A percentile compares a stretch with the other conserved stretches of the same genome.
Conservation (phyloP, 2,797 vertebrate species). For the Morelia viridis region DNA sequence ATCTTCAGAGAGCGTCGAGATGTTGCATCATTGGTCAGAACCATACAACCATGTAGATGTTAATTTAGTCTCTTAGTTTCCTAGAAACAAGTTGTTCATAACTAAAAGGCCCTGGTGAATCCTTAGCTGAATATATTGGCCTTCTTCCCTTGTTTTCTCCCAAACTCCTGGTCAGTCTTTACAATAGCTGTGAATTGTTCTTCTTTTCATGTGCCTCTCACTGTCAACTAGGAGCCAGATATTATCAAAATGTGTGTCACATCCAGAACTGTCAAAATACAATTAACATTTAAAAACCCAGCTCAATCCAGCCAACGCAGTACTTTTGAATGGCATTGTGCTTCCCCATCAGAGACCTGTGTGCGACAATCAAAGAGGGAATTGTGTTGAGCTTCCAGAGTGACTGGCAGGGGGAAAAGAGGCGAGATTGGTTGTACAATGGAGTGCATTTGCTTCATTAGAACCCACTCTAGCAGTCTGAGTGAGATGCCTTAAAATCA, state of each 20-base stretch:
- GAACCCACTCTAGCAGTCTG: conserved; percentile 3
- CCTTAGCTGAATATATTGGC: fast-evolving
- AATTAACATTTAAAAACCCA: conserved; percentile 64
- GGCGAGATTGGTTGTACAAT: background rate
- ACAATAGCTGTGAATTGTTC: background rate
- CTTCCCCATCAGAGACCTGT: fast-evolving
- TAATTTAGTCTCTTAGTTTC: background rate
- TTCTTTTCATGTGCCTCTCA: conserved; percentile 5
- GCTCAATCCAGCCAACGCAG: background rate
- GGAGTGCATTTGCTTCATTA: background rate
- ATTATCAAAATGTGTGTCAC: conserved; percentile 52
- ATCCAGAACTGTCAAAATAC: conserved; percentile 47
- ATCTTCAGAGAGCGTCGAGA: background rate
- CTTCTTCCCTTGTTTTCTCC: background rate
- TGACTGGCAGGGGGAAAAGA: background rate
- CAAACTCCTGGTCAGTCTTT: background rate
- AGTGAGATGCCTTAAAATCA: conserved; percentile 6
- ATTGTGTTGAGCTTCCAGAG: background rate
- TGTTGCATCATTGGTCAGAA: background rate
- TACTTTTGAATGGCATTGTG: background rate
- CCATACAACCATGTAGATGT: background rate
- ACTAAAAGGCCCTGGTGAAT: background rate
- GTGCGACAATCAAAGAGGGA: background rate
- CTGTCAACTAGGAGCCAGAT: conserved; percentile 57
- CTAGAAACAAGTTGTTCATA: background rate